Evolutionary conservation across 2,113 vertebrate species (phyloP).

Genomic region (Gobius niger): DNA sequence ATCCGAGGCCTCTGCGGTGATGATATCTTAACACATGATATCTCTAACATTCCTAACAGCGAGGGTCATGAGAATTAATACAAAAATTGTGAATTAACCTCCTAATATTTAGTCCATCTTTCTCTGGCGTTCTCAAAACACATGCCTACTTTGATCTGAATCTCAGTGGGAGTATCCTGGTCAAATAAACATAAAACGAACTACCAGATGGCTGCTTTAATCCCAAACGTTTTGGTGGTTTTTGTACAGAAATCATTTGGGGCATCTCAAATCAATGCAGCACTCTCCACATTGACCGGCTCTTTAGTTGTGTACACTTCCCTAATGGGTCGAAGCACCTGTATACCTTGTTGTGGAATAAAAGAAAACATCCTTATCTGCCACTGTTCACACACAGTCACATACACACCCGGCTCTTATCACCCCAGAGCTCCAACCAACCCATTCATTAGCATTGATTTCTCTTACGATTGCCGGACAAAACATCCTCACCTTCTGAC

Average conservation of each 20-base stretch:
- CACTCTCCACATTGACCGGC: slow-evolving; percentile 43
- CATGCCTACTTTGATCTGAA: too few species aligned
- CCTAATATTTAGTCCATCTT: too few species aligned
- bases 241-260: slow-evolving; percentile 27
- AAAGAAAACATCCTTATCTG: slow-evolving; percentile 48
- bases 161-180: too few species aligned
- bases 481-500: slow-evolving; percentile 15
- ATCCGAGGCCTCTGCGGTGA: too few species aligned
- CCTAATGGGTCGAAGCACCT: slow-evolving; percentile 44
- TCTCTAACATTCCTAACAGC: too few species aligned
- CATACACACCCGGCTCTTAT: slow-evolving; percentile 51
- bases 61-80: too few species aligned
- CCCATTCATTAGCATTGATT: slow-evolving; percentile 72
- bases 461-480: slow-evolving; percentile 51
- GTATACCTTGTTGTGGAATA: slow-evolving; percentile 32
- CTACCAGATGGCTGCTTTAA: slow-evolving; percentile 4
- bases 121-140: too few species aligned
- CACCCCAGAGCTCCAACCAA: slow-evolving; percentile 42
- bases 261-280: slow-evolving; percentile 31
- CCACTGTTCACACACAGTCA: slow-evolving; percentile 20
- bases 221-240: slow-evolving; percentile 11
- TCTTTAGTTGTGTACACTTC: slow-evolving; percentile 43
- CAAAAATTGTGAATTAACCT: too few species aligned
- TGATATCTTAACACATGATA: too few species aligned
- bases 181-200: too few species aligned